These are phyloP conservation scores for Philopedon plagiatum DNA, from an alignment of 2,888 invertebrate genomes.

Conservation along the genomic window DNA sequence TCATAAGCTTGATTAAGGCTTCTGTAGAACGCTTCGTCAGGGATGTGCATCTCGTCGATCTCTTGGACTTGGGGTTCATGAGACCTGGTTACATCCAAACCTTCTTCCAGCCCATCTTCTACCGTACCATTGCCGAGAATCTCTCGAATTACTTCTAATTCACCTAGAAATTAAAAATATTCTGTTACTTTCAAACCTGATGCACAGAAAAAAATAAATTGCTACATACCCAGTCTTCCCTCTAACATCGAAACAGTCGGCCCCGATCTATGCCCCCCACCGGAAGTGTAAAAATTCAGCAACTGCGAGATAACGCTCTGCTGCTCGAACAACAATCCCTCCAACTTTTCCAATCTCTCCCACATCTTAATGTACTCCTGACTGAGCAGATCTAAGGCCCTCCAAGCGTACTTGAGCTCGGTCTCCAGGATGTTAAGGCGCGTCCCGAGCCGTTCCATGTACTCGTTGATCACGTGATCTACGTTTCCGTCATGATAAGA, in stretches of 20 bases:
- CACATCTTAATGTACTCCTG: constrained; percentile 96
- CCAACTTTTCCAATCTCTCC: constrained; percentile 90
- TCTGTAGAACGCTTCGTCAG: constrained; percentile 90
- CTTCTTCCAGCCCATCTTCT: constrained; percentile 79
- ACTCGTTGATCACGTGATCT: constrained; percentile 87
- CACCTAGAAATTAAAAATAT: constrained; percentile 57
- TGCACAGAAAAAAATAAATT: not conserved
- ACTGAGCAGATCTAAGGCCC: constrained; percentile 89
- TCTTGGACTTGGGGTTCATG: constrained; percentile 61
- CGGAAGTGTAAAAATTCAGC: constrained; percentile 79
- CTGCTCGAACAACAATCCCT: constrained; percentile 89
- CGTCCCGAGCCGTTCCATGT: constrained; percentile 91
- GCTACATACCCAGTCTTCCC: constrained; percentile 40
- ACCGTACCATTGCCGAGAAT: constrained; percentile 77
- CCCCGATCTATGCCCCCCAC: constrained; percentile 67
- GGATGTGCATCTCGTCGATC: constrained; percentile 74
- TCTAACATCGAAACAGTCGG: constrained; percentile 46
- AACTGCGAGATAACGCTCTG: constrained; percentile 92
- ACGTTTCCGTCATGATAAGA: constrained; percentile 68
- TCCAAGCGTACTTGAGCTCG: constrained; percentile 93
- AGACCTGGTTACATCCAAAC: constrained; percentile 72
- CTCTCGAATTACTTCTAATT: constrained; percentile 76
- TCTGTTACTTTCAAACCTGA: not conserved
- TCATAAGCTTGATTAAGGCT: constrained; percentile 90
- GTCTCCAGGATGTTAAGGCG: constrained; percentile 90